Evolutionary conservation across 2,113 vertebrate genomes (phyloP).

Genomic region (Clarias batrachus): DNA sequence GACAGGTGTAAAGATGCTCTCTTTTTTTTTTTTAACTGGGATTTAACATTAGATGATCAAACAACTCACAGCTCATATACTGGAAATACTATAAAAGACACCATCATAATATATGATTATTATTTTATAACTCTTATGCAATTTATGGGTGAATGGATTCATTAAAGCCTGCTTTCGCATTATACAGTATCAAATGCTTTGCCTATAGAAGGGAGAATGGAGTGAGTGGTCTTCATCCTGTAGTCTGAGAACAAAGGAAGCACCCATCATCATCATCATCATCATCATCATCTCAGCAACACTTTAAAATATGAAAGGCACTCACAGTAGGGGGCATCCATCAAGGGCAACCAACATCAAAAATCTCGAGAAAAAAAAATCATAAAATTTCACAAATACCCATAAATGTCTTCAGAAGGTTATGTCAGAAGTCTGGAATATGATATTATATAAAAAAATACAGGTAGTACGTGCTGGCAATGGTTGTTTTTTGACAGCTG

Average conservation of each 20-base stretch:
- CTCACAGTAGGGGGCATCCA: neutral
- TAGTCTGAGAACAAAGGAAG: neutral
- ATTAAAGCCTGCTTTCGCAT: neutral
- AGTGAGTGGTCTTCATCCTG: neutral
- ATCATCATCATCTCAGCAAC: neutral
- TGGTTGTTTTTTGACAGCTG: neutral
- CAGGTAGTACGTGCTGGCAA: no score
- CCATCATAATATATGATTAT: neutral
- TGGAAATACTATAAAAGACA: neutral
- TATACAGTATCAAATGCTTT: neutral
- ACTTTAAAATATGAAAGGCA: neutral
- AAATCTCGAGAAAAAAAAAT: neutral
- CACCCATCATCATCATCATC: neutral
- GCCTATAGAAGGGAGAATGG: neutral
- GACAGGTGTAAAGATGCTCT: neutral
- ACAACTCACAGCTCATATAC: neutral
- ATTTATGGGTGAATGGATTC: neutral
- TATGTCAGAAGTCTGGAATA: neutral
- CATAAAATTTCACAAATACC: neutral
- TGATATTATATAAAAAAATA: neutral
- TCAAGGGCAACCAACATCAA: neutral
- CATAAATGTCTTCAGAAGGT: neutral
- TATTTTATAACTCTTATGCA: neutral
- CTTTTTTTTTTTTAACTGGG: neutral
- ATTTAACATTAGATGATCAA: neutral